Base-by-base conservation (phyloP, 2,797 vertebrate genomes). In the Chanos chanos region DNA sequence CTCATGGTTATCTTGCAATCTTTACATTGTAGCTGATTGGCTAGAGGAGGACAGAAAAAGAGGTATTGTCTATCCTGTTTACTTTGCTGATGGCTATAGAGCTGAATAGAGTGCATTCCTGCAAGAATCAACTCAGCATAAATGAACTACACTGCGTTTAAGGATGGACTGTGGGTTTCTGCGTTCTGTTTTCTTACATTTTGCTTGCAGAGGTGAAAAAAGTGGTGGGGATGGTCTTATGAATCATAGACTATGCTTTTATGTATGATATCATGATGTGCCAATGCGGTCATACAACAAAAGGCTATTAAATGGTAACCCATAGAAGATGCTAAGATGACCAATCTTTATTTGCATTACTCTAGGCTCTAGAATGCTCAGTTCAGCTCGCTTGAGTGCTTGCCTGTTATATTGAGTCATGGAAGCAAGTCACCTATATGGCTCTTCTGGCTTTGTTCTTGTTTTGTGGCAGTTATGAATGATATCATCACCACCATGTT, bases 401-500 rank as follows among this genome's bases (percentile, higher is more conserved):
- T 19, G 6, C 9, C 16, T n/a, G n/a, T 49, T 5, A 15, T 28
- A 7, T 3, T 16, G 15, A 21, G 3, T 31, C 44, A 33, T 3
- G 28, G 4, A 5, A 40, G 68, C 33, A 73, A 2, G 57, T 36
- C 53, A 56, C 6, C 6, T 7, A 7, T 16, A 15, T 53, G 66
- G 48, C 63, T 55, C 37, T 40, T 70, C 68, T 16, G 66, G 18
- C 37, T 68, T 15, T 79, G 72, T 75, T 24, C 28, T 47, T 54
- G 27, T 61, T 39, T 54, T 56, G 63, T 37, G 59, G 21, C 72
- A 99, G 97, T 99, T 71, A 94, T 99, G 92, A 97, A 98, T 77
- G 97, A 99, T 86, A 99, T 99, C 87, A 93, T 99, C 78, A 90
- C 88, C 66, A 97, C 95, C 70, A 99, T 99, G 95, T 99, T 99